Evolutionary conservation across 1,140 invertebrate genomes (phyloP), one percentile per base, ranked within the genome.

Genomic region (Scaptomyza graminum): DNA sequence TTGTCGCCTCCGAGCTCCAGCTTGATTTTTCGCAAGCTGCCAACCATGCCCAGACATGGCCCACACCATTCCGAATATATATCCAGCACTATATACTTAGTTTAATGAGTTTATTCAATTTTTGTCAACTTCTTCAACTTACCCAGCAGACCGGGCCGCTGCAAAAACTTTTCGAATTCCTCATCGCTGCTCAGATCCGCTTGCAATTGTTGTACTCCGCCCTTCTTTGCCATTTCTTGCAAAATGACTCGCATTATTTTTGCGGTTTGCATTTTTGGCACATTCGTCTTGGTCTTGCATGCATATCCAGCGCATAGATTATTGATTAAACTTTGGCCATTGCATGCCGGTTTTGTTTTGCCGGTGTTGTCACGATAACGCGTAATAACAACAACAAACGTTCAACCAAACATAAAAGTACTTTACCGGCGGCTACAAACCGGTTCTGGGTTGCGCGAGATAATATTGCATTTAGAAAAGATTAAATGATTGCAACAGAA

Each of bases 31-130:
- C 97, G 96, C 66, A 98, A 93, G 90, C 95, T 96, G 68, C 95
- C 96, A 22, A 96, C 93, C 96, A 98, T 97, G 25, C 95, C 96
- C 60, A 95, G 92, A 82, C 97, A 98, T 0, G 97, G 97, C 6
- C 97, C 97, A 88, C 96, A 96, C 97, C 97, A 98, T 67, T 97
- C 96, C n/a, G 97, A 96, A 92, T 97, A 98, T 25, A 98, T 94
- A 91, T 98, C 81, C 11, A 84, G 78, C 18, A 84, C 81, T 84
- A 47, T 0, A 47, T 0, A 47, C n/a, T n/a, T n/a, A n/a, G n/a
- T n/a, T n/a, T n/a, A 22, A 22, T 3, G 18, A 22, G 2, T 3
- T 22, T 22, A 22, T 22, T 22, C 18, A 22, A 22, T 22, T 22
- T 11, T 1, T 3, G 15, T 7, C 5, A 25, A 3, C 3, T 18